Evolutionary conservation across 2,888 invertebrate species (phyloP).

Genomic region (Oeneis ivallda): DNA sequence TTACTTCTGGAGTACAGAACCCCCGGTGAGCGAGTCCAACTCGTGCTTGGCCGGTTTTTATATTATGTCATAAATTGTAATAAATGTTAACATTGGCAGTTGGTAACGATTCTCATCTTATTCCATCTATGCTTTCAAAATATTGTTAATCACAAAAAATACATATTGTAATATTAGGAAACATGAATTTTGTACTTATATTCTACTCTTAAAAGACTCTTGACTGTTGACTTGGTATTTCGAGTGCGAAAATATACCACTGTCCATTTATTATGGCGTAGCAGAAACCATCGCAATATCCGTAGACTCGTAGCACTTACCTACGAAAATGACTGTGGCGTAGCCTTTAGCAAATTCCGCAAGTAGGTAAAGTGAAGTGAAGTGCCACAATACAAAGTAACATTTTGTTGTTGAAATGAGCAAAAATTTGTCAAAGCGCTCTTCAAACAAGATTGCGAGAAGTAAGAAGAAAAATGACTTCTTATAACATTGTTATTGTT

Average conservation of each 20-base stretch:
- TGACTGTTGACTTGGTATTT: no score
- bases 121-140: no score
- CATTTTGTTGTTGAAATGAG: constrained; percentile 5
- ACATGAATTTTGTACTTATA: neutral
- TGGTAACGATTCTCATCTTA: no score
- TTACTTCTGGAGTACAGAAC: no score
- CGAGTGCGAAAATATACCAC: neutral
- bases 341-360: constrained; percentile 20
- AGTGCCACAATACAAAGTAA: constrained; percentile 18
- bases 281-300: constrained; percentile 13
- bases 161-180: no score
- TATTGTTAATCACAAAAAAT: no score
- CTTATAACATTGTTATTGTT: neutral
- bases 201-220: neutral
- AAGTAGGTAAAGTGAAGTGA: constrained; percentile 16
- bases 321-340: constrained; percentile 16
- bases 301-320: constrained; percentile 23
- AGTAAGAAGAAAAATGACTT: constrained; percentile 4
- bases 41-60: no score
- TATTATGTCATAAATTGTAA: no score
- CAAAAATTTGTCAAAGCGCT: constrained; percentile 17
- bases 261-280: constrained; percentile 1
- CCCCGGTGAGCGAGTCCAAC: no score
- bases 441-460: constrained; percentile 8
- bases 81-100: no score